Evolutionary conservation across 2,797 vertebrate species (phyloP).

Genomic region (Vireo griseus): DNA sequence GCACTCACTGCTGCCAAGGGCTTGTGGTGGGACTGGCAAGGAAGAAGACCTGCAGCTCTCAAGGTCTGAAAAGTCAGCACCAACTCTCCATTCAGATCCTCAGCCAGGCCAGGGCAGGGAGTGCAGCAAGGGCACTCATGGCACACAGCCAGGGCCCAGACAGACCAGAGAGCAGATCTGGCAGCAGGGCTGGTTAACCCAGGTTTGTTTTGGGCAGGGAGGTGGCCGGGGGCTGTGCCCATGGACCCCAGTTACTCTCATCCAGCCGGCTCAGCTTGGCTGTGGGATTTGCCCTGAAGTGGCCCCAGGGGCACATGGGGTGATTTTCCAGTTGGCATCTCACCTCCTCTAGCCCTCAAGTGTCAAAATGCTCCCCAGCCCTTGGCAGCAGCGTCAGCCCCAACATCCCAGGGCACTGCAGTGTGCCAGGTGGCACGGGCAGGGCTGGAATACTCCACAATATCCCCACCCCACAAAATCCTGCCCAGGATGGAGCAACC

Average conservation of each 20-base stretch:
- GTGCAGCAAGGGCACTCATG: neutral
- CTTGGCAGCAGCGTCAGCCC: fast-evolving
- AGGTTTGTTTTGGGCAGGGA: neutral
- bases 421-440: neutral
- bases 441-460: neutral
- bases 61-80: neutral
- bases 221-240: neutral
- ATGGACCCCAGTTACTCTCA: neutral
- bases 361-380: neutral
- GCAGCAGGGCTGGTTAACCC: neutral
- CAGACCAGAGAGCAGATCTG: neutral
- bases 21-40: neutral
- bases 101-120: neutral
- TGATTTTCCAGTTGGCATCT: neutral
- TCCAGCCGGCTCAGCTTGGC: neutral
- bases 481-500: neutral
- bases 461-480: neutral
- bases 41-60: neutral
- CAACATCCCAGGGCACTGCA: fast-evolving
- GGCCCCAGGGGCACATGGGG: neutral
- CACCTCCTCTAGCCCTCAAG: neutral
- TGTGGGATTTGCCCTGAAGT: neutral
- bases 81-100: neutral
- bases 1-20: neutral
- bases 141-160: neutral